A percentile compares a stretch with the other conserved stretches of the same genome.
phyloP scores from a whole-genome alignment of 2,797 vertebrate genomes.

The Trichosurus vulpecula region DNA sequence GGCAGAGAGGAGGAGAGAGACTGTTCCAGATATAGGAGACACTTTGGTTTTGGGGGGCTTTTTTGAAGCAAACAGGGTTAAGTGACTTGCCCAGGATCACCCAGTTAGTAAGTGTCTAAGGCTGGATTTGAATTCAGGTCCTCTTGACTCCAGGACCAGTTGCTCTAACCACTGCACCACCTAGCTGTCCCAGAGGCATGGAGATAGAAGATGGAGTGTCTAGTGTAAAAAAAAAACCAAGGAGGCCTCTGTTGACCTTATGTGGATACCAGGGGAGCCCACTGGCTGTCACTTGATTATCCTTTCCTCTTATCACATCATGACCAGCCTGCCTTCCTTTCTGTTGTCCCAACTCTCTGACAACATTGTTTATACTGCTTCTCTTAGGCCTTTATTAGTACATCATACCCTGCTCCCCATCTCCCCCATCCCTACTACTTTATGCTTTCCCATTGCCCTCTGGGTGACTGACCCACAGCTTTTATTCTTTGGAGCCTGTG shows the following conservation, averaged over 20 bases:
- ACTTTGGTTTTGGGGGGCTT: too few relatives aligned
- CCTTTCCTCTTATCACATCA: not conserved
- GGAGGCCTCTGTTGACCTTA: not conserved
- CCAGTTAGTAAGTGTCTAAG: not conserved
- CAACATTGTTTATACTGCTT: not conserved
- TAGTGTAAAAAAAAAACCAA: not conserved
- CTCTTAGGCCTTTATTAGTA: not conserved
- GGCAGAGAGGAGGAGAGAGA: too few relatives aligned
- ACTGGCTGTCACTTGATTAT: not conserved
- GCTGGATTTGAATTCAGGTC: not conserved
- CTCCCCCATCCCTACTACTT: not conserved
- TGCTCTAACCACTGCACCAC: not conserved
- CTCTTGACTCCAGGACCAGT: too few relatives aligned
- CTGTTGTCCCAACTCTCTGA: not conserved
- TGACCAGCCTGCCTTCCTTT: not conserved
- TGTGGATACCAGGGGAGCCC: not conserved
- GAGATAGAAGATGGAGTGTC: not conserved
- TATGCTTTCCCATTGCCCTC: not conserved
- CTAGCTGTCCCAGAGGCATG: not conserved
- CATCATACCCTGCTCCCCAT: not conserved
- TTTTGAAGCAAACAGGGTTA: not conserved
- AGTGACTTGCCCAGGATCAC: not conserved
- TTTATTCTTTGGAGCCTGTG: not conserved
- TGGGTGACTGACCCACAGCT: not conserved
- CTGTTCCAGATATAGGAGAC: too few relatives aligned